phyloP scores from a whole-genome alignment of 2,888 invertebrate genomes.

The Heliconius cydno region DNA sequence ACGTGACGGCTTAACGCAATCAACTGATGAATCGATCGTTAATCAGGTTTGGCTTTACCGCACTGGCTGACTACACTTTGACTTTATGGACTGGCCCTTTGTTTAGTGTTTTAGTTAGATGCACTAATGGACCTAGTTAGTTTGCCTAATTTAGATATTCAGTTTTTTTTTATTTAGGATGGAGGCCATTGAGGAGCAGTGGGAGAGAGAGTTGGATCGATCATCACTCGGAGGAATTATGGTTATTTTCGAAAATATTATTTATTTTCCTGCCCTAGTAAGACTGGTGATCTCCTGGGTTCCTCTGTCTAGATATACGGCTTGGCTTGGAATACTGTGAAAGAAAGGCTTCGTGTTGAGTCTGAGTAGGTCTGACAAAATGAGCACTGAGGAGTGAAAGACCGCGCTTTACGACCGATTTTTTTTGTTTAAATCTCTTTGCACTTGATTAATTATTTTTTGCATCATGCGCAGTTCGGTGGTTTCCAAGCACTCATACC shows the following conservation, averaged over 20 bases:
- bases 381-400: background rate
- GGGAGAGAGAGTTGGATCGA: no score
- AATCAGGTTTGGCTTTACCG: conserved; percentile 24
- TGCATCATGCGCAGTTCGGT: no score
- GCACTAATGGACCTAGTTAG: background rate
- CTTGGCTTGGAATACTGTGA: background rate
- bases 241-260: no score
- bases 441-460: no score
- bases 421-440: no score
- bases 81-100: conserved; percentile 21
- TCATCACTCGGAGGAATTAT: no score
- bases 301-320: background rate
- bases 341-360: background rate
- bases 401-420: no score
- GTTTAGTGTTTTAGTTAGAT: conserved; percentile 6
- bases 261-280: no score
- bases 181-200: no score
- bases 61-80: conserved; percentile 19
- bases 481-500: no score
- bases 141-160: background rate
- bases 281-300: background rate
- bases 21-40: conserved; percentile 33
- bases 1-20: conserved; percentile 32
- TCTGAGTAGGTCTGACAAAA: background rate
- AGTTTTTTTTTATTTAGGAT: no score